Conservation (phyloP, 2,113 vertebrate genomes). For the Bettongia penicillata region DNA sequence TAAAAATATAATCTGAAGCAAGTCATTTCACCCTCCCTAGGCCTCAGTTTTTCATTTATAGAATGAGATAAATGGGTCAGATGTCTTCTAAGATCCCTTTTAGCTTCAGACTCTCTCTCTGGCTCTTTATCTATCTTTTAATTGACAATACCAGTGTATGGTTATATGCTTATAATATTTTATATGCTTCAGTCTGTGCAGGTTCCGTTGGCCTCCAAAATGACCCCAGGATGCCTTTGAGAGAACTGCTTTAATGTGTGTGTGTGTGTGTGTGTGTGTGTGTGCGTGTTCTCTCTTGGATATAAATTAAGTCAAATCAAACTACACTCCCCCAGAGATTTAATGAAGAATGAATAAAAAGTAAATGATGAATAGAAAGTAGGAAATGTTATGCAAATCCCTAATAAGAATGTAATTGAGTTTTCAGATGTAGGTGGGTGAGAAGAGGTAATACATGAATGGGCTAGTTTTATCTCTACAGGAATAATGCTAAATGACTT, state of each 20-base stretch:
- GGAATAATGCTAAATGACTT: not conserved
- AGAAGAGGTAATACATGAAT: not conserved
- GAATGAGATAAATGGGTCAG: not conserved
- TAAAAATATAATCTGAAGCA: not conserved
- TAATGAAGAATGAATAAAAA: constrained; percentile 25
- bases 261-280: not conserved
- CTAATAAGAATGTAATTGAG: not conserved
- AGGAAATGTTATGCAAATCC: not conserved
- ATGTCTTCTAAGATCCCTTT: not conserved
- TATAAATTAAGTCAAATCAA: constrained; percentile 14
- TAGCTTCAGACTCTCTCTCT: not conserved
- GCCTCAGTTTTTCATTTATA: not conserved
- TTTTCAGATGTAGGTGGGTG: not conserved
- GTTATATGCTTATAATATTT: not conserved
- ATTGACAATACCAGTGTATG: constrained; percentile 1
- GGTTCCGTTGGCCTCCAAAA: not conserved
- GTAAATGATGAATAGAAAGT: constrained; percentile 22
- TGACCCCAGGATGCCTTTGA: not conserved
- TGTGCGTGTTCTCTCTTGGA: not conserved
- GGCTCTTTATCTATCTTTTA: not conserved
- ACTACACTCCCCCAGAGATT: not conserved
- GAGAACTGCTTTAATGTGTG: not conserved
- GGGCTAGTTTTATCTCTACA: not conserved
- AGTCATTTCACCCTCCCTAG: not conserved
- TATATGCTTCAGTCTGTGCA: not conserved